phyloP scores from a whole-genome alignment of 92 coral and sea anemone genomes.

The Anthopleura xanthogrammica region DNA sequence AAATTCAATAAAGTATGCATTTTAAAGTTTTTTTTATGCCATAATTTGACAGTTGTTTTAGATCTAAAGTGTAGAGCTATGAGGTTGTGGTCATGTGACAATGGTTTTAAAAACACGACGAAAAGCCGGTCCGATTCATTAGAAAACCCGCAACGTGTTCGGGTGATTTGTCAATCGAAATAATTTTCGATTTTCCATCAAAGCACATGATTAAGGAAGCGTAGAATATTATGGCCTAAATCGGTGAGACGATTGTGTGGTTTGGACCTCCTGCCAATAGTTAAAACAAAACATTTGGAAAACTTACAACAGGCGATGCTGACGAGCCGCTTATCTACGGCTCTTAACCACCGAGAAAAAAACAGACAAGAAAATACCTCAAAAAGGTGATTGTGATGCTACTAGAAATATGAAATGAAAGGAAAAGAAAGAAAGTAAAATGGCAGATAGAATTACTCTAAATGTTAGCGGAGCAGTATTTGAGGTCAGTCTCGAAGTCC shows the following conservation, averaged over 20 bases:
- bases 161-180: too few relatives aligned
- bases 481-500: conserved; percentile 55
- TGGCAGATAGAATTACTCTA: conserved; percentile 47
- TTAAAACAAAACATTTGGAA: conserved; percentile 10
- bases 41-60: background rate
- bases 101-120: background rate
- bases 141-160: too few relatives aligned
- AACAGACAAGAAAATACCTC: background rate
- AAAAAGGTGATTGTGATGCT: background rate
- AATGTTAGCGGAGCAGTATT: conserved; percentile 85
- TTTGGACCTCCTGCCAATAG: conserved; percentile 14
- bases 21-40: background rate
- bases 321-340: background rate
- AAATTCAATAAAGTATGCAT: background rate
- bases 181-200: background rate
- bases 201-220: background rate
- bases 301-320: conserved; percentile 1
- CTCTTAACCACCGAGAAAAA: background rate
- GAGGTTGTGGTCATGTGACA: background rate
- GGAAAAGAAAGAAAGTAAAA: background rate
- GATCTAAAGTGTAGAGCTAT: background rate
- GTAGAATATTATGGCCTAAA: background rate
- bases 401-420: background rate
- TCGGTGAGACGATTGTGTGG: conserved; percentile 15
- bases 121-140: background rate